Evolutionary conservation across 2,113 vertebrate species (phyloP), one percentile per base, ranked within the genome.

Genomic region (Sceloporus tristichus): DNA sequence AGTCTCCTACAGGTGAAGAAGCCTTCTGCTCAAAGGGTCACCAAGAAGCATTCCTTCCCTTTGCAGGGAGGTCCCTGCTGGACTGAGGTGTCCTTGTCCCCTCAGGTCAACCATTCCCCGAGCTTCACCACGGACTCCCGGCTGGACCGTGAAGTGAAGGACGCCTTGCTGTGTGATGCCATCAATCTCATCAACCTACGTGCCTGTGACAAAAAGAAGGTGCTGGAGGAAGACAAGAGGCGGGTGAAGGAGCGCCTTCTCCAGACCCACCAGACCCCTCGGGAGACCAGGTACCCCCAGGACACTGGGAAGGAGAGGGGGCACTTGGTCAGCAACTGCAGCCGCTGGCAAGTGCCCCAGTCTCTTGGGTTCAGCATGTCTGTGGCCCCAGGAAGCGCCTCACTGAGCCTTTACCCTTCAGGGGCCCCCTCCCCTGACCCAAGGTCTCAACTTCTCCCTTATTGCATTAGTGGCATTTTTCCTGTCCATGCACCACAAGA

Each of bases 101-200:
- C 89, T 83, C 94, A 97, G 97, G 97, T 97, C 78, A 98, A 97
- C 89, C 97, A 97, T 91, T 97, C 97, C 53, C 97, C 97, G 54
- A 98, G 97, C 92, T 98, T 97, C 93, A 96, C 87, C 94, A 97
- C 97, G 0, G 97, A 97, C 91, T 97, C 97, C 0, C 84, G 54
- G 71, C 94, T 98, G 6, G 97, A 97, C 85, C 88, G 29, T 0
- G 97, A 98, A 87, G 97, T 97, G 85, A 98, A 97, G 90, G 96
- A 97, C 7, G 93, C 96, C 0, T 95, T 98, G 25, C 96, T 98
- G n/a, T 94, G 93, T 2, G 97, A 98, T 0, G 92, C 97, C 40
- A 92, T 98, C 91, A 96, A 91, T 40, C 94, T 98, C 48, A 91
- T 97, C 82, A 97, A 97, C 0, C 91, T 97, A 77, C 92, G 85